Evolutionary conservation across 2,113 vertebrate species (phyloP).

Genomic region (Chaetorhynchus papuensis): DNA sequence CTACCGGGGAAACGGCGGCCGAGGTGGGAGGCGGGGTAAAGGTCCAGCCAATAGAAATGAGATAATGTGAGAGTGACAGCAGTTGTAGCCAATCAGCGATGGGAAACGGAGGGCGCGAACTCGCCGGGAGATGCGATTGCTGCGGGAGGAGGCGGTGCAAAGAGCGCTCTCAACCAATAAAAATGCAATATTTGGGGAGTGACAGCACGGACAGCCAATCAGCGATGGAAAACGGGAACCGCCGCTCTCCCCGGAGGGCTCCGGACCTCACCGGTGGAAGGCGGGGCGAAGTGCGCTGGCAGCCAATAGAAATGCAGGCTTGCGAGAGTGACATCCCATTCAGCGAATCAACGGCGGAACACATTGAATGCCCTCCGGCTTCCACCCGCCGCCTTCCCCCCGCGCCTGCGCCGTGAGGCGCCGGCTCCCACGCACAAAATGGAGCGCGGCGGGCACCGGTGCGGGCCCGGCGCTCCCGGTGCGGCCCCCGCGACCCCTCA

Average conservation of each 20-base stretch:
- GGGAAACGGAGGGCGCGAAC: rapidly evolving
- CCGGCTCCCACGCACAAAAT: background rate
- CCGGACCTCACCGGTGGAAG: rapidly evolving
- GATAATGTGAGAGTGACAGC: rapidly evolving
- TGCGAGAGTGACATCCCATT: rapidly evolving
- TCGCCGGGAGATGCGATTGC: rapidly evolving
- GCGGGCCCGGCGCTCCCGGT: background rate
- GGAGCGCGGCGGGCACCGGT: background rate
- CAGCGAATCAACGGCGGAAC: background rate
- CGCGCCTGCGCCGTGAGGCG: background rate
- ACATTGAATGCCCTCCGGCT: rapidly evolving
- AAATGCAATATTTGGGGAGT: rapidly evolving
- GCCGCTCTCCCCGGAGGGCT: rapidly evolving
- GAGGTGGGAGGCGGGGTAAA: background rate
- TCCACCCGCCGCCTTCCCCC: rapidly evolving
- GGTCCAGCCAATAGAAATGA: rapidly evolving
- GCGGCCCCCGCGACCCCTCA: rapidly evolving
- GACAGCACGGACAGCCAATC: rapidly evolving
- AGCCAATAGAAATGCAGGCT: background rate
- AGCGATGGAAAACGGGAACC: rapidly evolving
- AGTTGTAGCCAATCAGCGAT: rapidly evolving
- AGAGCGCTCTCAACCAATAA: background rate
- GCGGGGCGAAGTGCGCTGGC: rapidly evolving
- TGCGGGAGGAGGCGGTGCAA: background rate
- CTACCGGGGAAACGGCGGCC: rapidly evolving